phyloP scores from a whole-genome alignment of 2,797 vertebrate species.

The Coendou prehensilis region DNA sequence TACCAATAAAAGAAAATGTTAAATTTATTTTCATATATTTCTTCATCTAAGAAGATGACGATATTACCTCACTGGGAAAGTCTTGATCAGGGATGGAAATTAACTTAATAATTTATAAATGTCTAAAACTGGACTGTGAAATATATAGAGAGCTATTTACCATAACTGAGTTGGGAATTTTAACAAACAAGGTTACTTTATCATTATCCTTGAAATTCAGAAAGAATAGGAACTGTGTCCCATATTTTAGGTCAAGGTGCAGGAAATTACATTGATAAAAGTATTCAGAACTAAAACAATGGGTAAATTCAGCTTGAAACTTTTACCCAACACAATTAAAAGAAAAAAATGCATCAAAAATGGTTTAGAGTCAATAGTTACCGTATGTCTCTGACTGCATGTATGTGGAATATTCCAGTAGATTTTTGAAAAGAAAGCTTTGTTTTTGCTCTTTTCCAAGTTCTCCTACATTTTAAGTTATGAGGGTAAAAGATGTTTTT shows the following conservation, averaged over 20 bases:
- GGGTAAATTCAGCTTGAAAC: constrained; percentile 72
- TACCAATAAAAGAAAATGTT: neutral
- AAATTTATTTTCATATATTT: constrained; percentile 4
- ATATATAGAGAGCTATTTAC: neutral
- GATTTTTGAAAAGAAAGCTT: neutral
- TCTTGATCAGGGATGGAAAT: neutral
- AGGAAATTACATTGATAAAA: constrained; percentile 83
- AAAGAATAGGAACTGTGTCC: constrained; percentile 71
- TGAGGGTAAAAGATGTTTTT: neutral
- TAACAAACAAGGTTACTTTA: constrained; percentile 59
- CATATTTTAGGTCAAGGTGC: constrained; percentile 79
- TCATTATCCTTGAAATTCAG: constrained; percentile 65
- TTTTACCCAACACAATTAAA: constrained; percentile 75
- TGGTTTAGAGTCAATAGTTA: neutral
- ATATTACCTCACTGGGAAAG: neutral
- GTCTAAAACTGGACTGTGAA: neutral
- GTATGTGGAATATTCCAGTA: neutral
- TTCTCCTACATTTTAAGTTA: neutral
- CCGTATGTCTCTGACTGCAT: neutral
- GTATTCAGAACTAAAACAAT: constrained; percentile 85
- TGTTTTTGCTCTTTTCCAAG: neutral
- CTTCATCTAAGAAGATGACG: neutral
- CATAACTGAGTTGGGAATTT: constrained; percentile 63
- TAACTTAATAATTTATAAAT: neutral
- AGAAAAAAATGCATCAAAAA: neutral